Conservation (phyloP, 2,888 invertebrate genomes). For the Drosophila picticornis region DNA sequence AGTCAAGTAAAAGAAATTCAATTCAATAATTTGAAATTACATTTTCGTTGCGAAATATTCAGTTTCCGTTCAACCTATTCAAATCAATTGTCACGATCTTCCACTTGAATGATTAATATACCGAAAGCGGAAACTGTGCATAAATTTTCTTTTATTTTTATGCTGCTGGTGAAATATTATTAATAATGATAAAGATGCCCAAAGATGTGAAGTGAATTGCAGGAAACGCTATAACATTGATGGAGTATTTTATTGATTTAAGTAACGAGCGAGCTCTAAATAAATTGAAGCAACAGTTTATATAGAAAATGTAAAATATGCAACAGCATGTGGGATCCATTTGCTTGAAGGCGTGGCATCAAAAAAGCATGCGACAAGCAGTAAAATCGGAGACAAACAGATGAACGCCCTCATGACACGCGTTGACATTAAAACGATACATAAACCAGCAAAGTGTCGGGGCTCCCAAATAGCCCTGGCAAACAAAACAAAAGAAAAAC, state of each 20-base stretch:
- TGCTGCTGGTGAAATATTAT: conserved; percentile 22
- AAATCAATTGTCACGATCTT: conserved; percentile 36
- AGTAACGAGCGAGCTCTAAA: conserved; percentile 23
- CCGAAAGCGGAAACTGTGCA: conserved; percentile 29
- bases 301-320: conserved; percentile 26
- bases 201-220: conserved; percentile 21
- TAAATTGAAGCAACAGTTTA: conserved; percentile 8
- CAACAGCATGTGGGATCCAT: conserved; percentile 22
- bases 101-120: conserved; percentile 11
- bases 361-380: conserved; percentile 29
- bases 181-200: conserved; percentile 31
- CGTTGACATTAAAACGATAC: conserved; percentile 66
- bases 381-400: conserved; percentile 52
- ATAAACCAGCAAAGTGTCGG: conserved; percentile 52
- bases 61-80: conserved; percentile 23
- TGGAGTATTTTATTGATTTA: conserved; percentile 39
- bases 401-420: conserved; percentile 53
- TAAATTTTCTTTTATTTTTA: conserved; percentile 20
- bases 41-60: conserved; percentile 1
- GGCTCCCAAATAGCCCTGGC: conserved; percentile 14
- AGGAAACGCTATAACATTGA: conserved; percentile 28
- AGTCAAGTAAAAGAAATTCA: background rate
- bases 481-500: conserved; percentile 16
- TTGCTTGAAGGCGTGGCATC: conserved; percentile 1
- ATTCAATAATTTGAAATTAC: background rate